Base-by-base conservation (phyloP, 2,113 vertebrate genomes). In the Paramormyrops kingsleyae region DNA sequence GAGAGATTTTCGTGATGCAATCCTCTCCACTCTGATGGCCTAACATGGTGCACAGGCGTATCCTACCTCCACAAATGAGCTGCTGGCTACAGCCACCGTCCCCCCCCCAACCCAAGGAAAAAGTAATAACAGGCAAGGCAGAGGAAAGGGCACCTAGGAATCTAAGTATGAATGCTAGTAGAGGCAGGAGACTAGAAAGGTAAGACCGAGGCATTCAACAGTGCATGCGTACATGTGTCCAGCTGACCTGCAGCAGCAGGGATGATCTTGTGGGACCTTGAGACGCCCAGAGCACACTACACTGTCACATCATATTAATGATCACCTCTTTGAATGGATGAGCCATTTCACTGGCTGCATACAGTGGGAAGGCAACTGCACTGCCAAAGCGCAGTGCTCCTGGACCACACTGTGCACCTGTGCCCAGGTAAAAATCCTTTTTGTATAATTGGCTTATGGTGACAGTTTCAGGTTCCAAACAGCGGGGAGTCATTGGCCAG, bases 11-110 rank as follows among this genome's bases (percentile, higher is more conserved):
- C 93, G 93, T 94, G 93, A 96, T 94, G 96, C 95, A 95, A 96
- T 96, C 96, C 96, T 96, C 96, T 96, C 95, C 96, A 95, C 92
- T 0, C 88, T 94, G 94, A 96, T 96, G 96, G 96, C 92, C 59
- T 93, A 91, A 92, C 96, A 95, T 96, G 96, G 95, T 91, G 94
- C 90, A n/a, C 47, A 21, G 92, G 94, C 91, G 77, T 27, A 56
- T 47, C 83, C 19, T 52, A 42, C 66, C 53, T 42, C 83, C 42
- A 35, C 31, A 15, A 24, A 27, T 13, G 44, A 4, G 15, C 27
- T 66, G 42, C 62, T 77, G 88, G 59, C 42, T 24, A 88, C 59
- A 19, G 44, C 59, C 5, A 42, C n/a, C n/a, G n/a, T n/a, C n/a
- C n/a, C n/a, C n/a, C 1, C 12, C 47, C 46, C 46, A 46, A 46